Percentiles rank a stretch among this genome's conserved stretches.
Conservation (phyloP, 2,113 vertebrate genomes). For the Brachyhypopomus gauderio region DNA sequence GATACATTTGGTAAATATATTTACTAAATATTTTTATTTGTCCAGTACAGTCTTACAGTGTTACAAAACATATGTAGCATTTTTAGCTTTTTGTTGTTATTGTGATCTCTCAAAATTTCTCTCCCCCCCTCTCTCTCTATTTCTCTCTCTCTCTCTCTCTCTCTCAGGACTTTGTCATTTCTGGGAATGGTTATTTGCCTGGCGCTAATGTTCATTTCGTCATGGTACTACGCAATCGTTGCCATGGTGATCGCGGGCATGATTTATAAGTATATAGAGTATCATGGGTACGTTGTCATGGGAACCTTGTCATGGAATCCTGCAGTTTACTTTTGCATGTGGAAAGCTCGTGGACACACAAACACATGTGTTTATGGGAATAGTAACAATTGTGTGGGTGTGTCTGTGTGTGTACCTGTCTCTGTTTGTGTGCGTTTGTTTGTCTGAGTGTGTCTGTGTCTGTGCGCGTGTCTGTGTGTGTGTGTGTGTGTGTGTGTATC, state of each 20-base stretch:
- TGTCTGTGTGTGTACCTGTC: slow-evolving; percentile 18
- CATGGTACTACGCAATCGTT: slow-evolving; percentile 91
- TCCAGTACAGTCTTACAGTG: too few species aligned
- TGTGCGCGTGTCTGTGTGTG: neutral
- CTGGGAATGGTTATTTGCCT: slow-evolving; percentile 90
- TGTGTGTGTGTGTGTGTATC: neutral
- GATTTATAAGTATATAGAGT: slow-evolving; percentile 97
- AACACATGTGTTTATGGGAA: neutral
- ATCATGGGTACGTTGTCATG: slow-evolving; percentile 84
- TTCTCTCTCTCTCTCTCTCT: slow-evolving; percentile 28
- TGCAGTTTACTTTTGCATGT: neutral
- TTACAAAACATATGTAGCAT: too few species aligned
- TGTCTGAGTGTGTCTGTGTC: slow-evolving; percentile 4
- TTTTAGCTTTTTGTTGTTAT: neutral
- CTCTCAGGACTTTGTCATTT: slow-evolving; percentile 83
- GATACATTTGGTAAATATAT: too few species aligned
- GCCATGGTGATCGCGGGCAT: slow-evolving; percentile 90
- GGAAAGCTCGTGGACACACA: neutral
- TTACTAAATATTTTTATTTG: too few species aligned
- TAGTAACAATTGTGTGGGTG: neutral
- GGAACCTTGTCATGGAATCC: slow-evolving; percentile 32
- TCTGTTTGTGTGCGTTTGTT: too few species aligned
- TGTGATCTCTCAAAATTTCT: slow-evolving; percentile 38
- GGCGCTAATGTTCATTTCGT: slow-evolving; percentile 92
- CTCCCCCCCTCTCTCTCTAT: slow-evolving; percentile 29